Base-by-base conservation (phyloP, 2,797 vertebrate species). In the Chaunax sp. region DNA sequence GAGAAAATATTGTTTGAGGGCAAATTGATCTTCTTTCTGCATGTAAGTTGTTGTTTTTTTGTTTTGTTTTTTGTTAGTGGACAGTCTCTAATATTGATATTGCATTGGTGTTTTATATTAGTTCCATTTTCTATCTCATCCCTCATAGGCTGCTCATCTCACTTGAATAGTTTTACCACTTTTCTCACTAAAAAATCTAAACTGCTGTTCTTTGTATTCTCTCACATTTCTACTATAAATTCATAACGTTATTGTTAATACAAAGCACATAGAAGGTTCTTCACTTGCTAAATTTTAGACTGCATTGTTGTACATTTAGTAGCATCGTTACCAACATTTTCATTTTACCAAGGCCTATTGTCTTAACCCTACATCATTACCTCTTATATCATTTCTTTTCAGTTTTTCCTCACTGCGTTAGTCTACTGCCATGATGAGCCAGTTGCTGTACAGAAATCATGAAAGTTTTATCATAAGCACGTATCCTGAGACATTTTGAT, bases 381-480 rank as follows among this genome's bases (percentile, higher is more conserved):
- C 2, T 30, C 9, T 2, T 30, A 30, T 9, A 2, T 49, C 10
- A 10, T 26, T 53, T 7, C 8, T 46, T 5, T 28, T 46, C 12
- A 9, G 23, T 7, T 53, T n/a, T 11, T 10, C 20, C 11, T 49
- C 5, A 26, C 7, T 18, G 15, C 20, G n/a, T 47, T 2, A 5
- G 4, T 6, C 35, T 47, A n/a, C n/a, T n/a, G n/a, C n/a, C n/a
- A n/a, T n/a, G n/a, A n/a, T n/a, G n/a, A n/a, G n/a, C n/a, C n/a
- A n/a, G 2, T 4, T 40, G 22, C 20, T 57, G n/a, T 41, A 16
- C 46, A 40, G 18, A 20, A 58, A 53, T 33, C 20, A 16, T 19
- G 9, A 18, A 35, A 18, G 33, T 58, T 72, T 64, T 10, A 64
- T 57, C 22, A 26, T 1, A 43, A 54, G 20, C 1, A 51, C 47